phyloP scores from a whole-genome alignment of 2,888 invertebrate genomes.

The Noctua janthe region DNA sequence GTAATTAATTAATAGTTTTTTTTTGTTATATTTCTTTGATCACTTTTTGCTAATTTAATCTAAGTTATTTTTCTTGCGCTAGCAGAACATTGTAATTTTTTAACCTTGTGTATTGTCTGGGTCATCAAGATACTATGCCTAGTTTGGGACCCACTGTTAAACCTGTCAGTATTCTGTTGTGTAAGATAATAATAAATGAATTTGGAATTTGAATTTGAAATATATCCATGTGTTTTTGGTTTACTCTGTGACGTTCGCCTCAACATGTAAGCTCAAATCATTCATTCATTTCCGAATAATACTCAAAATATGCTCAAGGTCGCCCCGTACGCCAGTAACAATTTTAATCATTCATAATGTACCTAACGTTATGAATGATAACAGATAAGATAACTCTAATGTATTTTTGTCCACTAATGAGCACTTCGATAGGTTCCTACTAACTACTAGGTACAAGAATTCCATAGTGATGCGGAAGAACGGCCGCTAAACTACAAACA shows the following conservation, averaged over 20 bases:
- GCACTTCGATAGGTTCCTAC: not conserved
- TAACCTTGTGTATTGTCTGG: no score
- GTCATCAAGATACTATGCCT: no score
- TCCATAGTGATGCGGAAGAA: conserved; percentile 26
- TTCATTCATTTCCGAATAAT: not conserved
- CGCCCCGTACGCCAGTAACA: not conserved
- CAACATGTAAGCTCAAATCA: not conserved
- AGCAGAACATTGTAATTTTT: no score
- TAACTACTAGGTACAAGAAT: not conserved
- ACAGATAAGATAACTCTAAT: conserved; percentile 33
- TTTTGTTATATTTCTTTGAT: no score
- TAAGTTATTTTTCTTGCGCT: no score
- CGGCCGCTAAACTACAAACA: conserved; percentile 13
- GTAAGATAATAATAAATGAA: no score
- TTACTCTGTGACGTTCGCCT: not conserved
- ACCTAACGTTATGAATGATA: not conserved
- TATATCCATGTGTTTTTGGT: not conserved
- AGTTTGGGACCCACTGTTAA: no score
- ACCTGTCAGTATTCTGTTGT: no score
- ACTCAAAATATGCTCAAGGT: not conserved
- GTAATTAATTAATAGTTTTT: no score
- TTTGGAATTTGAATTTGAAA: no score
- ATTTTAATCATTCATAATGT: conserved; percentile 14
- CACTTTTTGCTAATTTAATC: no score
- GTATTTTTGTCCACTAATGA: conserved; percentile 15